These are phyloP conservation scores for Lycaon pictus DNA, from an alignment of 2,113 vertebrate genomes.

Conservation along the genomic window DNA sequence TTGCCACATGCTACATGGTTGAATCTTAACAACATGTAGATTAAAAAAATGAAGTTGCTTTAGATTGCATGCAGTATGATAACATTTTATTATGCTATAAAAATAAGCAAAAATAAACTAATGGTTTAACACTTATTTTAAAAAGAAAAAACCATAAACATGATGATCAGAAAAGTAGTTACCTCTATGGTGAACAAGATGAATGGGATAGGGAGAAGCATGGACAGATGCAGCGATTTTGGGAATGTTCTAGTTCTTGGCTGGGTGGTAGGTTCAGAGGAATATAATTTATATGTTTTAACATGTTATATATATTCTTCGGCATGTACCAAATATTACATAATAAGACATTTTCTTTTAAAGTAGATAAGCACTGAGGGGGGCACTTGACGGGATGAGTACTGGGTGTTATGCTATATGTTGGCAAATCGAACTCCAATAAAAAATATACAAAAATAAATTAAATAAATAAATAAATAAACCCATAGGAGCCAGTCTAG, in stretches of 20 bases:
- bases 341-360: slow-evolving; percentile 38
- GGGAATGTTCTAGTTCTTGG: background rate
- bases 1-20: background rate
- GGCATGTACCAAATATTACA: background rate
- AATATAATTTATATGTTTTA: background rate
- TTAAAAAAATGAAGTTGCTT: slow-evolving; percentile 13
- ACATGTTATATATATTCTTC: background rate
- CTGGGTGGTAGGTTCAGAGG: background rate
- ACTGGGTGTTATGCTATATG: too few species aligned
- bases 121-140: background rate
- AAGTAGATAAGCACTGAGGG: background rate
- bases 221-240: background rate
- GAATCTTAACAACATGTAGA: background rate
- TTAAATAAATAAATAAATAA: background rate
- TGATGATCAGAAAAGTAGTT: background rate
- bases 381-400: too few species aligned
- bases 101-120: background rate
- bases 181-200: background rate
- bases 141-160: background rate
- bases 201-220: background rate
- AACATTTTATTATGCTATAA: background rate
- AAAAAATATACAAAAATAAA: too few species aligned
- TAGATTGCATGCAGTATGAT: background rate
- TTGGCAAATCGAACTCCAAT: too few species aligned
- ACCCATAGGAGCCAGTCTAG: too few species aligned